phyloP scores from a whole-genome alignment of 2,888 invertebrate genomes.

The Cactoblastis cactorum region DNA sequence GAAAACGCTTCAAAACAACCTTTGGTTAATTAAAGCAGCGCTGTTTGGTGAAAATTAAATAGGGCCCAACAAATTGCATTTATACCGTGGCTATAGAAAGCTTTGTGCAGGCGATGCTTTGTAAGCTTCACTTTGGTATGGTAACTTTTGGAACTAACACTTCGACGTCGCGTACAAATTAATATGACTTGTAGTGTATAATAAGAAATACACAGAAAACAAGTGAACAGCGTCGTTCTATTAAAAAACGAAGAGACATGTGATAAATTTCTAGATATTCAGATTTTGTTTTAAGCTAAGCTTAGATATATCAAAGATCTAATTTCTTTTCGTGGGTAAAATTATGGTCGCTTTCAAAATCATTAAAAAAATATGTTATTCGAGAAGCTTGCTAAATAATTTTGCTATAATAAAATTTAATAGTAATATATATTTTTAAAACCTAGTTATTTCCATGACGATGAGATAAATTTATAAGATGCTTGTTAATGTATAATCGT shows the following conservation, averaged over 20 bases:
- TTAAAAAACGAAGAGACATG: background rate
- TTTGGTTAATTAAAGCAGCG: slow-evolving; percentile 14
- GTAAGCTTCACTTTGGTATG: slow-evolving; percentile 33
- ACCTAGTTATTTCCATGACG: too few species aligned
- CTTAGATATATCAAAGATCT: too few species aligned
- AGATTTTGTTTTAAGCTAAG: too few species aligned
- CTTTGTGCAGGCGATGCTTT: slow-evolving; percentile 40
- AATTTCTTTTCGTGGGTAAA: too few species aligned
- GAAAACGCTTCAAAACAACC: slow-evolving; percentile 41
- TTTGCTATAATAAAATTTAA: too few species aligned
- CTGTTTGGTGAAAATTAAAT: slow-evolving; percentile 49
- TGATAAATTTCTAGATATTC: background rate
- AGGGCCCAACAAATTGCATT: slow-evolving; percentile 51
- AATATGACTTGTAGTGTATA: slow-evolving; percentile 8
- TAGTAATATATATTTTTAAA: too few species aligned
- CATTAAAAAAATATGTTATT: too few species aligned
- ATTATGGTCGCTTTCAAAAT: too few species aligned
- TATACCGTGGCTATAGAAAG: slow-evolving; percentile 36
- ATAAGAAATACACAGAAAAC: background rate
- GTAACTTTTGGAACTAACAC: slow-evolving; percentile 30
- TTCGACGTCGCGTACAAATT: slow-evolving; percentile 10
- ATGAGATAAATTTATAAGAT: too few species aligned
- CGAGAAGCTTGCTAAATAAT: too few species aligned
- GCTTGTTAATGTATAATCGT: too few species aligned
- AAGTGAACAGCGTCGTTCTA: background rate